Base-by-base conservation (phyloP, 2,113 vertebrate species). In the Phalacrocorax aristotelis region DNA sequence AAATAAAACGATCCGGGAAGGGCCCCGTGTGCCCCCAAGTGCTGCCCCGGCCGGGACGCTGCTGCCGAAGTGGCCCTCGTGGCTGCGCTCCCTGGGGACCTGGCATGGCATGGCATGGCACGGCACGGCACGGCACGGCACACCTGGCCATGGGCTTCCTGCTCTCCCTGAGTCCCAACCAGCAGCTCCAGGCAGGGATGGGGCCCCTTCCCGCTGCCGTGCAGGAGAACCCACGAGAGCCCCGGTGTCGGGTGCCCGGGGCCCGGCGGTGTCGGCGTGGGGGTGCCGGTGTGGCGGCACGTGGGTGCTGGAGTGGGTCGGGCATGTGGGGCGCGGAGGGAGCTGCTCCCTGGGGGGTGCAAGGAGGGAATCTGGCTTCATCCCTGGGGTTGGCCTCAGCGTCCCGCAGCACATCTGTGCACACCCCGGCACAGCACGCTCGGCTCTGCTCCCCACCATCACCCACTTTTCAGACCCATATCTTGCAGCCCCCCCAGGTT, bases 51-150 rank as follows among this genome's bases (percentile, higher is more conserved):
- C 69, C 1, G 26, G 38, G 61, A 32, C 3, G 7, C 22, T 38
- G 6, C 76, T 10, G 40, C 15, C 5, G 3, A 15, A 9, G 3
- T 7, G 29, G 44, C 13, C 15, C 18, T n/a, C 1, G n/a, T 7
- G n/a, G 44, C 52, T n/a, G 42, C 10, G 6, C 3, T 19, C n/a
- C 34, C 2, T 1, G 15, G 34, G 58, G 51, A 6, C 19, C 9
- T 3, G 17, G 26, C 19, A 9, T 5, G 11, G 61, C 30, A 42
- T 1, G 6, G 74, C 9, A 57, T 0, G 29, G 40, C 3, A 15
- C 1, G 6, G 29, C 40, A 11, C 5, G 7, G 15, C 36, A 29
- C 5, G 6, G 68, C 61, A 9, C 0, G 6, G n/a, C 58, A 52
- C 1, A 9, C 44, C 26, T 26, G 27, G n/a, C 76, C 21, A 1